Conservation (phyloP, 2,113 vertebrate species). For the Oreochromis aureus region DNA sequence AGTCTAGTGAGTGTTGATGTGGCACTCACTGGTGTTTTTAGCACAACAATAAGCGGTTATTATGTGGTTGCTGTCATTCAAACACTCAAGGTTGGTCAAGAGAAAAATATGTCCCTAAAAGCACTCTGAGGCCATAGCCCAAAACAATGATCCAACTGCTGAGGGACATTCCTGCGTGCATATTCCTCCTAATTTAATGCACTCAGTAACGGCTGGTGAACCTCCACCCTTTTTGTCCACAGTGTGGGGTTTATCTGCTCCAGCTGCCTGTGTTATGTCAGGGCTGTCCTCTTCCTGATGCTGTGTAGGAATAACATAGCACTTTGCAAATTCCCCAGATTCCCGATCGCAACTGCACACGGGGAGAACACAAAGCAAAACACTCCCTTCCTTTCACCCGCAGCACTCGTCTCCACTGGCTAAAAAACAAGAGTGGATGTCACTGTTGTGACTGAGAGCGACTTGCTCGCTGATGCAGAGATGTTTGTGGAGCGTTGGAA, state of each 20-base stretch:
- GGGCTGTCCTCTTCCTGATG: constrained; percentile 54
- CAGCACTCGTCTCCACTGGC: neutral
- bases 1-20: constrained; percentile 40
- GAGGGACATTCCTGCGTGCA: constrained; percentile 30
- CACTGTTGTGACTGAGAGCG: neutral
- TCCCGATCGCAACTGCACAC: constrained; percentile 6
- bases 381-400: constrained; percentile 37
- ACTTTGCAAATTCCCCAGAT: constrained; percentile 50
- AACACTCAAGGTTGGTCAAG: neutral
- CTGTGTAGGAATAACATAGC: constrained; percentile 39
- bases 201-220: neutral
- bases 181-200: neutral
- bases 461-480: neutral
- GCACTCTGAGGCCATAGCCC: neutral
- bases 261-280: constrained; percentile 35
- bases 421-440: neutral
- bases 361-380: constrained; percentile 33
- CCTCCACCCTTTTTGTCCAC: neutral
- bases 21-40: constrained; percentile 27
- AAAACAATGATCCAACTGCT: constrained; percentile 29
- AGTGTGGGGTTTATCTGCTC: neutral
- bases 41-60: constrained; percentile 17
- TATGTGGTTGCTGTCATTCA: constrained; percentile 51
- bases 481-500: constrained; percentile 32
- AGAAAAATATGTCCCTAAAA: constrained; percentile 34